Base-by-base conservation (phyloP, 2,797 vertebrate genomes). In the Sebastes iracundus region DNA sequence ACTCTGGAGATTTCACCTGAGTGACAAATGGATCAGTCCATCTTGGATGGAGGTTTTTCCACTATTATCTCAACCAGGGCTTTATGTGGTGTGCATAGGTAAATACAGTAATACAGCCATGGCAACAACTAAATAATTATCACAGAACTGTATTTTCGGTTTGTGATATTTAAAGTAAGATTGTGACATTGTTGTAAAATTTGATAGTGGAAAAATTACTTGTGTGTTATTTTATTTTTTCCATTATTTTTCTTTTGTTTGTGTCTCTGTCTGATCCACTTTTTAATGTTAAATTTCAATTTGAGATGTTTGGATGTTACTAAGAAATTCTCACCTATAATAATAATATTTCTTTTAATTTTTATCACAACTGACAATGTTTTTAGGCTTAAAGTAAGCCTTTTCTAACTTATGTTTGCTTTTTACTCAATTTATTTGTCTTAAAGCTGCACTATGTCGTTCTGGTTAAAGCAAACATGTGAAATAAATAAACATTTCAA, bases 161-260 rank as follows among this genome's bases (percentile, higher is more conserved):
- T 59, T 81, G 14, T 61, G 1, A 77, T 20, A 18, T 52, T 61
- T 23, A 4, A 63, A 68, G 27, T 32, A 13, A n/a, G 7, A 59
- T 52, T 16, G 64, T 68, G 62, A 30, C 2, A 61, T 66, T 55
- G 6, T n/a, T 65, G 14, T 33, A 2, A 42, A 28, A 58, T 56
- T 12, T 69, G 73, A 88, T 90, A 80, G 88, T 90, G 91, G 88
- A 93, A 93, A 93, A 87, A 81, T 63, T 1, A 33, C 13, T 7
- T 74, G 28, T 82, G 30, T 69, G 28, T 56, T 16, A 1, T 65
- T 77, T 58, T 69, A 6, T 67, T 78, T 25, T 60, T 62, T 71
- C 3, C 13, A 2, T 58, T 35, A n/a, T 23, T 10, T 64, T 61
- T 62, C 1, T 52, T 22, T 46, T 67, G 20, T 65, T 52, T 82